Base-by-base conservation (phyloP, 2,888 invertebrate genomes). In the Druceiella hillmani region DNA sequence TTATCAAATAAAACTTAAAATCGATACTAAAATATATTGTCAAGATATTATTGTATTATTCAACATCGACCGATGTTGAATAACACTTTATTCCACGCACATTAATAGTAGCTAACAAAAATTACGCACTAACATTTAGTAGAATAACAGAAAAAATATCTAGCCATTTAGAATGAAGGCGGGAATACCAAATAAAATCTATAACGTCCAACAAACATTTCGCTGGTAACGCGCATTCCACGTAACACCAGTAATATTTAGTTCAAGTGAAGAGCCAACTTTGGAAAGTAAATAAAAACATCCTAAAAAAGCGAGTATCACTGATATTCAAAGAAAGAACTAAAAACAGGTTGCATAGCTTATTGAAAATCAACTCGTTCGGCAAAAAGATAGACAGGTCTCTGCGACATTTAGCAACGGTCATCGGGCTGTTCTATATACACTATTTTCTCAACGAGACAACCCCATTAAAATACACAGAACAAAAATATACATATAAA, bases 391-490 rank as follows among this genome's bases (percentile, higher is more conserved):
- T 68, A 69, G 69, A 66, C 60, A 69, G 68, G 68, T 65, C 67
- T 69, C 66, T 65, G 71, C 70, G 67, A 71, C 70, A 72, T 55
- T 65, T 62, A 69, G 69, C 70, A 69, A 68, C 70, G 70, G 70
- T 69, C 70, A 69, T 67, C 66, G 69, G 69, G 68, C 70, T 59
- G 59, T 55, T 65, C 69, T 71, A 69, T 70, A 60, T 68, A 69
- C 69, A 70, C 68, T 69, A 70, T 66, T 49, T 55, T 59, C 55
- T 63, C 55, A 61, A 61, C 29, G 36, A 63, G 55, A 66, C 68
- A 69, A 63, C 70, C 70, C 69, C 69, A 69, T 68, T 62, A 69
- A 69, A 67, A 70, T 68, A 71, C 66, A 69, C 4, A 17, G 11
- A 38, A 34, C 17, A 41, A 32, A 38, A 32, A 33, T 65, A 70